Percentiles rank a stretch among this genome's conserved stretches.
Conservation (phyloP, 2,113 vertebrate genomes). For the Fregetta grallaria region DNA sequence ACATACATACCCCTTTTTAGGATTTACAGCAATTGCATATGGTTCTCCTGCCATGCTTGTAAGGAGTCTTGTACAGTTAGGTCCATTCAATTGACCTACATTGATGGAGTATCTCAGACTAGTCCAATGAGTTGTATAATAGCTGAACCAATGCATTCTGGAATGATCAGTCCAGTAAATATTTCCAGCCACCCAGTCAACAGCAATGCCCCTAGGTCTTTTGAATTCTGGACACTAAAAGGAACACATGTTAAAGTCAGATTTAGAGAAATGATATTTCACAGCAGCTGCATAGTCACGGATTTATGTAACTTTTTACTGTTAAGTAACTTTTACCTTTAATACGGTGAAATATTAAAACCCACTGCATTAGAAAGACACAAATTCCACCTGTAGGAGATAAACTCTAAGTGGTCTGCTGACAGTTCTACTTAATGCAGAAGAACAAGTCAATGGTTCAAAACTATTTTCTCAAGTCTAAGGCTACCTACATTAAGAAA, state of each 20-base stretch:
- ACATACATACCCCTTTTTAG: conserved; percentile 85
- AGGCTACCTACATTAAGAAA: background rate
- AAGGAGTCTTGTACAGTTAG: conserved; percentile 93
- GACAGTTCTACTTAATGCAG: background rate
- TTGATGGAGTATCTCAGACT: conserved; percentile 96
- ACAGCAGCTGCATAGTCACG: background rate
- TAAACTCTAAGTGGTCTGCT: background rate
- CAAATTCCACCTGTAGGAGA: background rate
- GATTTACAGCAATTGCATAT: conserved; percentile 93
- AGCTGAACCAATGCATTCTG: conserved; percentile 98
- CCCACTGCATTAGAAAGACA: background rate
- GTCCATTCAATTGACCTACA: conserved; percentile 91
- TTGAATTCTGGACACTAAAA: conserved; percentile 94
- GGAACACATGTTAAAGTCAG: conserved; percentile 11
- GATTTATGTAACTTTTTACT: background rate
- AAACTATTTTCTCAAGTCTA: background rate
- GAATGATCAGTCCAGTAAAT: conserved; percentile 99
- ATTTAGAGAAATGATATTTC: background rate
- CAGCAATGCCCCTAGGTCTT: conserved; percentile 90
- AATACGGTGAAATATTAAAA: background rate
- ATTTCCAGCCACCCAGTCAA: conserved; percentile 97
- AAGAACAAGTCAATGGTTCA: background rate
- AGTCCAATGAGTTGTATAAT: conserved; percentile 98
- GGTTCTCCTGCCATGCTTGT: conserved; percentile 96
- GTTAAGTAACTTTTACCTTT: background rate